Conservation (phyloP, 2,797 vertebrate genomes). For the Helicolenus hilgendorfi region DNA sequence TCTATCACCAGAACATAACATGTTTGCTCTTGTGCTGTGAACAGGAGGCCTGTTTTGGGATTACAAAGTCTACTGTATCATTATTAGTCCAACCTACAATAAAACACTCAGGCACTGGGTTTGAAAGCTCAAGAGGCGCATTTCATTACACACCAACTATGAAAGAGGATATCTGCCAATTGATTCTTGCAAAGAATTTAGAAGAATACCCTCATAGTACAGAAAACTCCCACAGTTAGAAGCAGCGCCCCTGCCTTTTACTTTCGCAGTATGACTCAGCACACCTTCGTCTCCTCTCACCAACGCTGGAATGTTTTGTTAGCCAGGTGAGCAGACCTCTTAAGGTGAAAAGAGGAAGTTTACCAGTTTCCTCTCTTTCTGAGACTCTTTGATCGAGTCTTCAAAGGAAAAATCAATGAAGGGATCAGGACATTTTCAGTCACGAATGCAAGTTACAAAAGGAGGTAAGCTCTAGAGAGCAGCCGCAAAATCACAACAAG, state of each 20-base stretch:
- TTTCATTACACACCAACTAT: not conserved
- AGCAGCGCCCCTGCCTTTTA: not conserved
- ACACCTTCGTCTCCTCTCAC: slow-evolving; percentile 26
- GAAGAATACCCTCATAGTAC: slow-evolving; percentile 14
- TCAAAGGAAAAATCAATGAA: slow-evolving; percentile 55
- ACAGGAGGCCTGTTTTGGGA: not conserved
- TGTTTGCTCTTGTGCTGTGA: not conserved
- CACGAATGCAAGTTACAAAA: slow-evolving; percentile 1
- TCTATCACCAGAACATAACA: not conserved
- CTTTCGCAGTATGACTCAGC: slow-evolving; percentile 43
- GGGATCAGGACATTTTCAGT: slow-evolving; percentile 12
- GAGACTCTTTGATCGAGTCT: slow-evolving; percentile 10
- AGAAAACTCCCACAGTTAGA: slow-evolving; percentile 5
- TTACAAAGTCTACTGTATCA: not conserved
- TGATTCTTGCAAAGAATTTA: slow-evolving; percentile 12
- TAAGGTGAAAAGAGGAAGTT: slow-evolving; percentile 30
- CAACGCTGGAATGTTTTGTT: not conserved
- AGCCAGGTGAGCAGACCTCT: slow-evolving; percentile 5
- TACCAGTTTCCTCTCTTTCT: not conserved
- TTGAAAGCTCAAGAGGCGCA: not conserved
- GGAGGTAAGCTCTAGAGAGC: not conserved
- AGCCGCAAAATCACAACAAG: not conserved
- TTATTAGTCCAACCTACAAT: not conserved
- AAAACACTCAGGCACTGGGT: not conserved
- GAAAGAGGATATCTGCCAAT: slow-evolving; percentile 28